Evolutionary conservation across 2,888 invertebrate genomes (phyloP).

Genomic region (Chloroclysta siterata): DNA sequence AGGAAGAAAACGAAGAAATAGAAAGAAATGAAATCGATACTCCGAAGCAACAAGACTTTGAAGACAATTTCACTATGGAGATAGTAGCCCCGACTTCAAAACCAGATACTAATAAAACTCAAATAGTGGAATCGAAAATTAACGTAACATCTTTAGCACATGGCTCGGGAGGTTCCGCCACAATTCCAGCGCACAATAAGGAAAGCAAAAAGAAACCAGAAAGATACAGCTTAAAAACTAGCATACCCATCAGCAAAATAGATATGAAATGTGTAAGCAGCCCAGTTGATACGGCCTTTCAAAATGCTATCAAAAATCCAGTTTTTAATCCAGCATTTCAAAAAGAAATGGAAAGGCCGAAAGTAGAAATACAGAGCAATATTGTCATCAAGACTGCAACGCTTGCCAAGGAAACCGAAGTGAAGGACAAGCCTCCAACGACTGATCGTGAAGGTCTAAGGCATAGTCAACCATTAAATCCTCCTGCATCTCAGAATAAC

Average conservation of each 20-base stretch:
- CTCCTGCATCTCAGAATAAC: slow-evolving; percentile 41
- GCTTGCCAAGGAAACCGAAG: slow-evolving; percentile 55
- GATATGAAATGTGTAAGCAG: slow-evolving; percentile 75
- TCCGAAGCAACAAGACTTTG: slow-evolving; percentile 67
- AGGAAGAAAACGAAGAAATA: slow-evolving; percentile 37
- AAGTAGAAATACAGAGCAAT: slow-evolving; percentile 77
- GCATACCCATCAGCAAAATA: slow-evolving; percentile 79
- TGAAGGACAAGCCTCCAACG: slow-evolving; percentile 34
- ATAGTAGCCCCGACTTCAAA: slow-evolving; percentile 57
- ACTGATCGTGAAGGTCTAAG: slow-evolving; percentile 15
- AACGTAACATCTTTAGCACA: slow-evolving; percentile 66
- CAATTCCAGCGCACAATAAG: slow-evolving; percentile 49
- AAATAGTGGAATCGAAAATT: slow-evolving; percentile 60
- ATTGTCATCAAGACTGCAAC: slow-evolving; percentile 70
- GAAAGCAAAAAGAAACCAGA: slow-evolving; percentile 71
- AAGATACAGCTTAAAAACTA: slow-evolving; percentile 77
- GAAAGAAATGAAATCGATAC: slow-evolving; percentile 44
- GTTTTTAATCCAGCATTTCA: slow-evolving; percentile 53
- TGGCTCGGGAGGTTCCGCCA: slow-evolving; percentile 66
- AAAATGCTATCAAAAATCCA: slow-evolving; percentile 43
- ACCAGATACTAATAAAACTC: slow-evolving; percentile 45
- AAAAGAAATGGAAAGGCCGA: slow-evolving; percentile 48
- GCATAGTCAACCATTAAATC: slow-evolving; percentile 5
- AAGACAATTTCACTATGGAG: slow-evolving; percentile 72
- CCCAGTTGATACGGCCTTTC: slow-evolving; percentile 35